Evolutionary conservation across 2,797 vertebrate genomes (phyloP), one percentile per base, ranked within the genome.

Genomic region (Streptopelia turtur): DNA sequence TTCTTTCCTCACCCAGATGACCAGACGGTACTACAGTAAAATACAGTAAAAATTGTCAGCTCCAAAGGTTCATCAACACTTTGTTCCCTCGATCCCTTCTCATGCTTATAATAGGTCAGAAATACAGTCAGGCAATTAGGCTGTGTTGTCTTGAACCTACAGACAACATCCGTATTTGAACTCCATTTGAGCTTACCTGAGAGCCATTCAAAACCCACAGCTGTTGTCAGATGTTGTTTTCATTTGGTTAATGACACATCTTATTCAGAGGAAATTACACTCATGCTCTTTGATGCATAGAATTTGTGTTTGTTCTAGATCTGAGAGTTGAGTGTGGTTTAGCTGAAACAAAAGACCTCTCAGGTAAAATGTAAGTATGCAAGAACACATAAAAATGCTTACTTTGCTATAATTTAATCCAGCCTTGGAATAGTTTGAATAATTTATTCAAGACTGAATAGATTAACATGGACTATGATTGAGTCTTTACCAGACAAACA

Each of bases 21-120:
- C 50, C 81, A 85, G 66, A 76, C 52, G 57, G 20, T 69, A 56
- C 64, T 61, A 13, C 6, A 85, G 76, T 49, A 81, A 93, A 91
- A 95, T 90, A 86, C 60, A 76, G 41, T 41, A 41, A 41, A 41
- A 41, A 41, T 31, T 4, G 4, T 30, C 45, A 68, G 16, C 69
- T 88, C 95, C 86, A 93, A 88, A 95, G 61, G 28, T 64, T 93
- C 31, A 47, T 25, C 53, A 75, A 61, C 30, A 12, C 47, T 79
- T 86, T 72, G 50, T 91, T 83, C 22, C 43, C 20, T 35, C 21
- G 13, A n/a, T 52, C 47, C 12, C 16, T 83, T 81, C 70, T 83
- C 24, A 14, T 25, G 43, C 41, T 81, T 15, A 55, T 45, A 23
- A 27, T 61, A 39, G 69, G 33, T 83, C 52, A 90, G 53, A 90